Base-by-base conservation (phyloP, 2,888 invertebrate species). In the Stictocephala bisonia region DNA sequence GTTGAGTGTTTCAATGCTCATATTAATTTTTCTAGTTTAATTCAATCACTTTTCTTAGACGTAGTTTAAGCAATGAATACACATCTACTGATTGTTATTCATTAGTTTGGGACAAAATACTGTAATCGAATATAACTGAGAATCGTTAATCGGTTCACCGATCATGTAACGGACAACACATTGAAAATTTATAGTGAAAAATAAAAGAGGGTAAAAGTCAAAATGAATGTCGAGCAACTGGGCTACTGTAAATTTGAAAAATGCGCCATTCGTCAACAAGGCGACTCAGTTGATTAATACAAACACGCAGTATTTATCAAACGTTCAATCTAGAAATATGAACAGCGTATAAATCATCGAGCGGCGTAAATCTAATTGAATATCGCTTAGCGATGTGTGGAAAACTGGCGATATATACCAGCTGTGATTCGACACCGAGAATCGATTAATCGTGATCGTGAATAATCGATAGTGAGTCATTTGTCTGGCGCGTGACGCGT, bases 391-490 rank as follows among this genome's bases (percentile, higher is more conserved):
- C 53, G 69, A 53, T 41, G 22, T 31, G 51, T 44, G 53, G 69
- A 69, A 69, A 69, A 69, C 40, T 69, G 69, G 31, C 51, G 56
- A 69, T 53, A 69, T 68, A 68, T 69, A 40, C 53, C 69, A 69
- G 69, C 69, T 69, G 69, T 53, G 53, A 35, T 51, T 24, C 40
- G 69, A 69, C 69, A 53, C 40, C 24, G 31, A 15, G 35, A 53
- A 31, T 51, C 51, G 50, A 68, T 68, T 68, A 68, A 68, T 68
- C 51, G 22, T n/a, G n/a, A n/a, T n/a, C n/a, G n/a, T 69, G 69
- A 51, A 69, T 69, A 69, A 69, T 69, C 69, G 69, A 69, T 40
- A 50, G 35, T 22, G 50, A 68, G 50, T 68, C 68, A 68, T 68
- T 68, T 68, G 51, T 68, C 67, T 31, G 29, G 31, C n/a, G 31